Percentiles rank a stretch among this genome's conserved stretches.
Conservation (phyloP, 2,797 vertebrate species). For the Gallirallus australis region DNA sequence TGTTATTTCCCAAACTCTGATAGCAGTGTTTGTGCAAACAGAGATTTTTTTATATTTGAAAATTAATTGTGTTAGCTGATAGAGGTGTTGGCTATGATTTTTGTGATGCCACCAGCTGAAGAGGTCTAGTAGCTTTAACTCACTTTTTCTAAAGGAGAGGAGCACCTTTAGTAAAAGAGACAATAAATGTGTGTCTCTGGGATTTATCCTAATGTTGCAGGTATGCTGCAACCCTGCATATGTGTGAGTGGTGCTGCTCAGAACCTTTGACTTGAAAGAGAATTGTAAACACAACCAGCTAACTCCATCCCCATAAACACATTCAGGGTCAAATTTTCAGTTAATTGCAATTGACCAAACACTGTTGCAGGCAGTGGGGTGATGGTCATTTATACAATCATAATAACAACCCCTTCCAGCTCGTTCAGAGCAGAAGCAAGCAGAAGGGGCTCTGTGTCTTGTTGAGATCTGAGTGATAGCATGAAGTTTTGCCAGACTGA, state of each 20-base stretch:
- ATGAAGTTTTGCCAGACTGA: neutral
- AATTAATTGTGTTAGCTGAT: neutral
- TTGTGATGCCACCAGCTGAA: neutral
- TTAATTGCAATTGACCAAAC: neutral
- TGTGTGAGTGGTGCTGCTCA: rapidly evolving
- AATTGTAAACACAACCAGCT: neutral
- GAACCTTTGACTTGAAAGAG: neutral
- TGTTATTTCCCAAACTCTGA: neutral
- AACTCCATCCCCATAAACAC: rapidly evolving
- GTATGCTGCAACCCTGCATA: neutral
- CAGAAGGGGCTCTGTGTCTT: neutral
- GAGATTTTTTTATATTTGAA: neutral
- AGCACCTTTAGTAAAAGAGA: rapidly evolving
- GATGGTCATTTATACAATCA: neutral
- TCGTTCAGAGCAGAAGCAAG: neutral
- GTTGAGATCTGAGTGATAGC: neutral
- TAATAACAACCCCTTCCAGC: neutral
- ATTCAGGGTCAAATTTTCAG: neutral
- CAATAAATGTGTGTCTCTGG: neutral
- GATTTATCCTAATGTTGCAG: neutral
- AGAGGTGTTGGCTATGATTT: neutral
- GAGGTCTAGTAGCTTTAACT: neutral
- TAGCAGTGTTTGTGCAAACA: neutral
- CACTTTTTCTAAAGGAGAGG: neutral
- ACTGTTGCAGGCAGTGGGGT: neutral